These are phyloP conservation scores for Drosophila lutescens DNA, from an alignment of 2,888 invertebrate genomes.

Conservation along the genomic window DNA sequence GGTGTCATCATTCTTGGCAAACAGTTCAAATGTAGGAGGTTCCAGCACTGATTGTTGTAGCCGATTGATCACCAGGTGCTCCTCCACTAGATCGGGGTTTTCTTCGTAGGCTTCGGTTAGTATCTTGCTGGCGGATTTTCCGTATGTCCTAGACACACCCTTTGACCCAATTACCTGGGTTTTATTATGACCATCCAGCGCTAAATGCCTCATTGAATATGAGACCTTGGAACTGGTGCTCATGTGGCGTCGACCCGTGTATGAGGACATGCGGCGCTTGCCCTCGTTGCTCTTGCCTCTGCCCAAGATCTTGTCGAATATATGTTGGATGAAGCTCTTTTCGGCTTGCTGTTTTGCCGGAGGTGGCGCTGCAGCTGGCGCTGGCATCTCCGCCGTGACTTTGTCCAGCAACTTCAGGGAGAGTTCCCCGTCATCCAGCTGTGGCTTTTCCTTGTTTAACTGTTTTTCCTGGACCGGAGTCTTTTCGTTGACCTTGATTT, in stretches of 20 bases:
- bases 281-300: background rate
- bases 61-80: background rate
- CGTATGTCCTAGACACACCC: background rate
- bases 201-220: background rate
- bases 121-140: background rate
- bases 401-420: slow-evolving; percentile 19
- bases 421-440: slow-evolving; percentile 31
- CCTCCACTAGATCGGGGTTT: background rate
- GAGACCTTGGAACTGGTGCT: background rate
- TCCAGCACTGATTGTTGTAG: background rate
- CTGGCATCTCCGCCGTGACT: background rate
- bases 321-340: slow-evolving; percentile 5
- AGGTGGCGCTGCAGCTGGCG: background rate
- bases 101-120: background rate
- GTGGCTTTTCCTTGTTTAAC: background rate
- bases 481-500: background rate
- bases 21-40: background rate
- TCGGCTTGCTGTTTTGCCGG: background rate
- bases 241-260: background rate
- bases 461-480: too few species aligned
- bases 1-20: slow-evolving; percentile 5
- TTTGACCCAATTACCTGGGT: too few species aligned
- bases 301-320: slow-evolving; percentile 32
- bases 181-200: background rate
- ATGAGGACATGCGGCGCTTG: slow-evolving; percentile 30